A percentile compares a stretch with the other conserved stretches of the same genome.
phyloP scores from a whole-genome alignment of 2,113 vertebrate species.

The Bucco capensis region DNA sequence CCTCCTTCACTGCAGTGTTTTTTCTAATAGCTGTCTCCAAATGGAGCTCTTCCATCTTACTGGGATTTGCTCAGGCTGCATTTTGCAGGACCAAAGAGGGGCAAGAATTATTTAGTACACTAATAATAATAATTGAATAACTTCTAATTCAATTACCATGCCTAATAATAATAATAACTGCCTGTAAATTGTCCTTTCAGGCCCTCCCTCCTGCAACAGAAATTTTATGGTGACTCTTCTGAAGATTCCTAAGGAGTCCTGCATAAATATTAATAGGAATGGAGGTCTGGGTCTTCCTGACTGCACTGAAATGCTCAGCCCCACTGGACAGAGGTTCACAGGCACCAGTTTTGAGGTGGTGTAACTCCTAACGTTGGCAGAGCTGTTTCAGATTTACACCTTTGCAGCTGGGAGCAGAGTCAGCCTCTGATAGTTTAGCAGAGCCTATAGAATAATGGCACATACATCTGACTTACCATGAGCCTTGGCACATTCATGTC shows the following conservation, averaged over 20 bases:
- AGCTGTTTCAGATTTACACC: neutral
- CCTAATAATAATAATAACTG: neutral
- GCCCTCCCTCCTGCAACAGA: neutral
- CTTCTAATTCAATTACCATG: slow-evolving; percentile 14
- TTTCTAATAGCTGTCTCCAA: neutral
- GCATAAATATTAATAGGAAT: neutral
- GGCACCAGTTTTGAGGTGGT: neutral
- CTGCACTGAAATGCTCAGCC: neutral
- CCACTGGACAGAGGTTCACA: neutral
- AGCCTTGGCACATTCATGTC: neutral
- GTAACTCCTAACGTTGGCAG: accelerated
- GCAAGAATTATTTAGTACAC: slow-evolving; percentile 1
- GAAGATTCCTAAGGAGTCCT: neutral
- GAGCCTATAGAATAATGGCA: neutral
- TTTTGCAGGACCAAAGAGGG: slow-evolving; percentile 8
- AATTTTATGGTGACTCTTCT: neutral
- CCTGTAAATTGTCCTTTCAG: slow-evolving; percentile 3
- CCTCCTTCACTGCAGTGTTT: neutral
- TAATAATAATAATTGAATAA: slow-evolving; percentile 46
- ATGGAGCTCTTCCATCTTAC: neutral
- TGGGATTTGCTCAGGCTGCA: slow-evolving; percentile 2
- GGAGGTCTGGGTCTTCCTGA: neutral
- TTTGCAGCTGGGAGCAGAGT: neutral
- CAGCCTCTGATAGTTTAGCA: neutral
- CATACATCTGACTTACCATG: neutral